Evolutionary conservation across 1,140 invertebrate genomes (phyloP).

Genomic region (Drosophila parabipectinata): DNA sequence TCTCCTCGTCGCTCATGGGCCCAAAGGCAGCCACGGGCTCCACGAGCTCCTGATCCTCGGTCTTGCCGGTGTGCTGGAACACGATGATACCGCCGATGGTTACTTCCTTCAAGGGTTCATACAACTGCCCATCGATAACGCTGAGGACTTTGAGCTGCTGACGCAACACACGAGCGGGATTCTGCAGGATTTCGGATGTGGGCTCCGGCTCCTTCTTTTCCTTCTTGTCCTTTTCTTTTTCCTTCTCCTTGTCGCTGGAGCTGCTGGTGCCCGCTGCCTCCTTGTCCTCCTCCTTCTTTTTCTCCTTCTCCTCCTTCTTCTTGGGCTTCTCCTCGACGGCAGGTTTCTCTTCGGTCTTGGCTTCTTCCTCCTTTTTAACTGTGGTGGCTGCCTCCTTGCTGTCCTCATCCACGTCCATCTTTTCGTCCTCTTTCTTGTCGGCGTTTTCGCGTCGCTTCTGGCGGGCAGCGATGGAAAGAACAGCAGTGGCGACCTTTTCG

Average conservation of each 20-base stretch:
- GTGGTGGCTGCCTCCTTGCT: conserved; percentile 87
- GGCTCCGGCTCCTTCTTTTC: conserved; percentile 94
- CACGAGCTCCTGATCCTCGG: conserved; percentile 92
- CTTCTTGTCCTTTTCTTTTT: conserved; percentile 85
- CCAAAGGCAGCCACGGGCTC: conserved; percentile 97
- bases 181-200: conserved; percentile 95
- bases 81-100: conserved; percentile 98
- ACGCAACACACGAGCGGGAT: conserved; percentile 96
- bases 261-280: conserved; percentile 79
- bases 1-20: conserved; percentile 94
- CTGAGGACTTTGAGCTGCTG: conserved; percentile 96
- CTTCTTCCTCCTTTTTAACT: conserved; percentile 86
- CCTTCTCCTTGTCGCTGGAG: conserved; percentile 82
- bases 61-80: conserved; percentile 92
- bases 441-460: conserved; percentile 91
- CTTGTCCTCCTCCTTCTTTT: conserved; percentile 77
- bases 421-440: conserved; percentile 86
- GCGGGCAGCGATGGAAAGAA: conserved; percentile 97
- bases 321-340: conserved; percentile 74
- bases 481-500: conserved; percentile 98
- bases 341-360: conserved; percentile 84
- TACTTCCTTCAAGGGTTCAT: conserved; percentile 95
- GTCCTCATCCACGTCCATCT: conserved; percentile 90
- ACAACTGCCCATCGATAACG: conserved; percentile 91
- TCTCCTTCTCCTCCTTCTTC: conserved; percentile 85